phyloP scores from a whole-genome alignment of 53 echinoderm and acorn worm species.

The Paracentrotus lividus region DNA sequence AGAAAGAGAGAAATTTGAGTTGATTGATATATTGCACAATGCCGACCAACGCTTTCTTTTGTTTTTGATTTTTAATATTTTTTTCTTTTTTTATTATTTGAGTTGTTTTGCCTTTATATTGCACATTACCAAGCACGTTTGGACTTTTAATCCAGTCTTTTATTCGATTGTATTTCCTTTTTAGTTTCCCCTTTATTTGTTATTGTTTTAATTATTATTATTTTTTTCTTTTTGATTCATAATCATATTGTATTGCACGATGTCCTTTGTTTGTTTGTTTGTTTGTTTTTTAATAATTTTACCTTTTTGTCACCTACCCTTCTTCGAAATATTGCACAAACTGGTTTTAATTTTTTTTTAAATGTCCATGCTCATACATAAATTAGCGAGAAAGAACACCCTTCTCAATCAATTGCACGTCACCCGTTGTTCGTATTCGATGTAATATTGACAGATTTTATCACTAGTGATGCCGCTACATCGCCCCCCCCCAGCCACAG shows the following conservation, averaged over 20 bases:
- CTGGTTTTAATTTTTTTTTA: neutral
- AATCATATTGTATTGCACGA: neutral
- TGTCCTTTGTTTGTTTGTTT: neutral
- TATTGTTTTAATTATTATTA: neutral
- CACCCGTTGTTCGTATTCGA: neutral
- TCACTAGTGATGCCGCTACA: too few relatives aligned
- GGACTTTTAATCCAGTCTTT: neutral
- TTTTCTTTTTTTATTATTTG: constrained; percentile 15
- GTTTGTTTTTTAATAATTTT: neutral
- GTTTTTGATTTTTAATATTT: neutral
- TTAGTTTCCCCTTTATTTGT: neutral
- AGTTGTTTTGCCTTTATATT: neutral
- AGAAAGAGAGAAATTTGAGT: constrained; percentile 39
- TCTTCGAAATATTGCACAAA: neutral
- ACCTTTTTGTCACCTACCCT: neutral
- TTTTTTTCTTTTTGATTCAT: neutral
- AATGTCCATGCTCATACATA: neutral
- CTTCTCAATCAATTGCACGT: neutral
- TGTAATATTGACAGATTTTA: neutral
- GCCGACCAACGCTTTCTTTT: constrained; percentile 30
- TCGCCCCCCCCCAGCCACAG: neutral
- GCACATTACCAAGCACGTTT: constrained; percentile 1
- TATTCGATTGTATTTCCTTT: neutral
- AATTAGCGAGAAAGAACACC: neutral
- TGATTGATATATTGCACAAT: constrained; percentile 67